Conservation (phyloP, 2,113 vertebrate genomes). For the Tachycineta bicolor region DNA sequence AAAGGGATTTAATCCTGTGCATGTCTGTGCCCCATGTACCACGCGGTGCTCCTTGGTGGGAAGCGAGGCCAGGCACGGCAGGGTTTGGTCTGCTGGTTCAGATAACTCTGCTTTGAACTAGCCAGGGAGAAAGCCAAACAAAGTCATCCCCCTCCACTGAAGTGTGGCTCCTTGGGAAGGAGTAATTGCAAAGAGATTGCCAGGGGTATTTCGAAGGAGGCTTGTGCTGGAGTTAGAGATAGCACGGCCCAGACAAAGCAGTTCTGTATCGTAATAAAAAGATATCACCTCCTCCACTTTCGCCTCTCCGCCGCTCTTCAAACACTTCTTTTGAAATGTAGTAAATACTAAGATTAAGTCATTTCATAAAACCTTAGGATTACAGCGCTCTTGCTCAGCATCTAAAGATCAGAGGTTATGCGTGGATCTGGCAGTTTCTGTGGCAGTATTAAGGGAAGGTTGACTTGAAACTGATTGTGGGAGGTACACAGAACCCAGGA, state of each 20-base stretch:
- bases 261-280: slow-evolving; percentile 31
- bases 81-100: not conserved
- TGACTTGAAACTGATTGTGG: slow-evolving; percentile 23
- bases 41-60: fast-evolving
- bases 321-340: slow-evolving; percentile 47
- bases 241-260: slow-evolving; percentile 15
- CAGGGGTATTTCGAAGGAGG: slow-evolving; percentile 16
- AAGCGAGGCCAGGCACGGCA: not conserved
- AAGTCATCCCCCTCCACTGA: not conserved
- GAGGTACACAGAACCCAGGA: not conserved
- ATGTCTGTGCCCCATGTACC: not conserved
- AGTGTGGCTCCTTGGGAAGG: not conserved
- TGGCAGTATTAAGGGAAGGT: slow-evolving; percentile 11
- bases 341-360: slow-evolving; percentile 62
- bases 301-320: slow-evolving; percentile 11
- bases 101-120: slow-evolving; percentile 15
- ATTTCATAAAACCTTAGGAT: slow-evolving; percentile 62
- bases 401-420: slow-evolving; percentile 48
- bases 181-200: slow-evolving; percentile 36
- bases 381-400: slow-evolving; percentile 32
- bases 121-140: not conserved
- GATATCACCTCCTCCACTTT: not conserved
- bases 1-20: not conserved
- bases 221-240: slow-evolving; percentile 45
- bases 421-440: slow-evolving; percentile 37